Base-by-base conservation (phyloP, 2,797 vertebrate species). In the Aphelocoma californica region DNA sequence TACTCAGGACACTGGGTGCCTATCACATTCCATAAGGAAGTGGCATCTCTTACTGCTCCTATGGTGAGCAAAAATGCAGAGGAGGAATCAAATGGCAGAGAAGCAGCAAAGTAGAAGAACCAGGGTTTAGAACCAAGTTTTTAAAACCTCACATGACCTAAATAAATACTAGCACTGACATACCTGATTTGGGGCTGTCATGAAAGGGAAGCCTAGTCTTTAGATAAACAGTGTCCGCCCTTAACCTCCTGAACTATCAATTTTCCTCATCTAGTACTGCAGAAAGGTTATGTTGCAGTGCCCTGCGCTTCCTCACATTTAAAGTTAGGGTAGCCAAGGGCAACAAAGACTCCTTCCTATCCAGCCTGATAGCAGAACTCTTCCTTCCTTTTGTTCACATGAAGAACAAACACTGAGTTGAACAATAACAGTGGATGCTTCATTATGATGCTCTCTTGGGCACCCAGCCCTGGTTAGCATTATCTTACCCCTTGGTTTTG, bases 351-450 rank as follows among this genome's bases (percentile, higher is more conserved):
- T 97, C 97, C 96, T 98, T 97, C 97, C 97, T 97, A 95, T 97
- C 95, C 70, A 96, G 97, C 67, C 97, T 97, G 97, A 98, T 97
- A 98, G 95, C 96, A 88, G 91, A 96, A 90, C 47, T 97, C 95
- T 98, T 98, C 97, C 97, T 98, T 98, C 98, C 97, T 97, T 97
- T 97, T 95, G 96, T 95, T 96, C 97, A 50, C 74, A 97, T 91
- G 97, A 97, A 97, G 97, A 97, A 98, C 97, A 98, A 98, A 96
- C 90, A 93, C 71, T 1, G 24, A 86, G 25, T 15, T 72, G 79
- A 96, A 97, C 82, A 97, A 80, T 88, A 97, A 97, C 82, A 47
- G 78, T 91, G 88, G 93, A 94, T 91, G 66, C 95, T 97, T 97
- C 96, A 93, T 97, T 96, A 93, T 45, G 93, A 92, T 97, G 90